Conservation (phyloP, 2,888 invertebrate genomes). For the Caenorhabditis afra region DNA sequence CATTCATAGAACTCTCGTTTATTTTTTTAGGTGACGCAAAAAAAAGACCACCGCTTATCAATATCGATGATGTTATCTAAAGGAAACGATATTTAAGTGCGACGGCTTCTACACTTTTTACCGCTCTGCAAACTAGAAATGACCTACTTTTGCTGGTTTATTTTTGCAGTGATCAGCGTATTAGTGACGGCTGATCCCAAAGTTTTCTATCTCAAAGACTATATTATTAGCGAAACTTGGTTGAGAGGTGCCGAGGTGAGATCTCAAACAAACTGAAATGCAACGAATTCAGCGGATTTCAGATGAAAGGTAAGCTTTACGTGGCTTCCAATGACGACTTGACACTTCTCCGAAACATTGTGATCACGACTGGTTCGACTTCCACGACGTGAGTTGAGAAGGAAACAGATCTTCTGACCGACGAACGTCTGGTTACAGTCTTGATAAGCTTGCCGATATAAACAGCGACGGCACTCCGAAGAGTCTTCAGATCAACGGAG, state of each 20-base stretch:
- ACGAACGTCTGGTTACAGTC: background rate
- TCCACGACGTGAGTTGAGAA: background rate
- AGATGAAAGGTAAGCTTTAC: constrained; percentile 25
- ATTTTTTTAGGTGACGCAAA: background rate
- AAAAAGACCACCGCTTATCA: background rate
- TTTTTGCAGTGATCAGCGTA: background rate
- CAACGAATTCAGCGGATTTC: background rate
- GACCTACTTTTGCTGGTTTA: background rate
- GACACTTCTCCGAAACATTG: background rate
- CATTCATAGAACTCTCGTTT: too few species aligned
- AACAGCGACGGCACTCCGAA: constrained; percentile 9
- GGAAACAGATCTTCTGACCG: background rate
- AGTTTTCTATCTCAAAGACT: background rate
- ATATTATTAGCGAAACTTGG: background rate
- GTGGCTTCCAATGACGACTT: constrained; percentile 31
- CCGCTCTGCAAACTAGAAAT: background rate
- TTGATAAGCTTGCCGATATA: constrained; percentile 1
- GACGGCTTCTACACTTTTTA: background rate
- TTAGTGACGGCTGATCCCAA: background rate
- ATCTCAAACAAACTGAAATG: background rate
- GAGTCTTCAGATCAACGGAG: background rate
- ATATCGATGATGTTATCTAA: background rate
- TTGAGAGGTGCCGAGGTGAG: background rate
- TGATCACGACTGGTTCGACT: background rate
- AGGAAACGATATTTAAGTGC: background rate